phyloP scores from a whole-genome alignment of 2,888 invertebrate species.

The Pheosia gnoma region DNA sequence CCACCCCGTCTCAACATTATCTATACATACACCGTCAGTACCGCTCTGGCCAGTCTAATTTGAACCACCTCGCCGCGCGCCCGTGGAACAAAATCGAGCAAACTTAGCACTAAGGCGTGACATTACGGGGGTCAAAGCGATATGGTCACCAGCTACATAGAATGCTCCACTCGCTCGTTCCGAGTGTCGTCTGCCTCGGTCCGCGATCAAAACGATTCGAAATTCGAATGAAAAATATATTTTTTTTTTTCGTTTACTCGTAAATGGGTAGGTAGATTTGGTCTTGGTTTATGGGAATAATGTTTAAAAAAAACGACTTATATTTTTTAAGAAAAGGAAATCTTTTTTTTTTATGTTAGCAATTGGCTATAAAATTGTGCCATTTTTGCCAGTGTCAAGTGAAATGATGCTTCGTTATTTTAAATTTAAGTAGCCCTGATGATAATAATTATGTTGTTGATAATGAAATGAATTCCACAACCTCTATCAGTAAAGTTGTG shows the following conservation, averaged over 20 bases:
- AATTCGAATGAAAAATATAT: constrained; percentile 59
- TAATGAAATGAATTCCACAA: too few species aligned
- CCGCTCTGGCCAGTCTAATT: constrained; percentile 70
- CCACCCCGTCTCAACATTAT: constrained; percentile 70
- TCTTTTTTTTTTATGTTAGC: too few species aligned
- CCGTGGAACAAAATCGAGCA: constrained; percentile 45
- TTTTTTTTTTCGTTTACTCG: constrained; percentile 3
- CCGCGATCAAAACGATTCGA: constrained; percentile 78
- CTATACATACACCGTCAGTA: constrained; percentile 77
- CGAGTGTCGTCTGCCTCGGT: constrained; percentile 80
- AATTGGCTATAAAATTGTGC: too few species aligned
- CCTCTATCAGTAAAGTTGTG: too few species aligned
- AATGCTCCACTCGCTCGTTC: constrained; percentile 68
- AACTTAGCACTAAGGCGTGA: constrained; percentile 56
- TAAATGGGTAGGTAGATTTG: background rate
- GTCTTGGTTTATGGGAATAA: too few species aligned
- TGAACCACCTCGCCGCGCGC: constrained; percentile 65
- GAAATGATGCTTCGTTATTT: too few species aligned
- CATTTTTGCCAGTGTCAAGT: too few species aligned
- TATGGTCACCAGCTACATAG: constrained; percentile 66
- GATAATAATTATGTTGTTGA: too few species aligned
- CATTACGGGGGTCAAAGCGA: constrained; percentile 55
- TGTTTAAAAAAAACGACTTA: too few species aligned
- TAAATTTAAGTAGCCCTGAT: too few species aligned
- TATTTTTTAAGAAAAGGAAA: too few species aligned